A percentile compares a stretch with the other conserved stretches of the same genome.
These are phyloP conservation scores for Drosophila nigritarsus DNA, from an alignment of 2,888 invertebrate species.

Conservation along the genomic window DNA sequence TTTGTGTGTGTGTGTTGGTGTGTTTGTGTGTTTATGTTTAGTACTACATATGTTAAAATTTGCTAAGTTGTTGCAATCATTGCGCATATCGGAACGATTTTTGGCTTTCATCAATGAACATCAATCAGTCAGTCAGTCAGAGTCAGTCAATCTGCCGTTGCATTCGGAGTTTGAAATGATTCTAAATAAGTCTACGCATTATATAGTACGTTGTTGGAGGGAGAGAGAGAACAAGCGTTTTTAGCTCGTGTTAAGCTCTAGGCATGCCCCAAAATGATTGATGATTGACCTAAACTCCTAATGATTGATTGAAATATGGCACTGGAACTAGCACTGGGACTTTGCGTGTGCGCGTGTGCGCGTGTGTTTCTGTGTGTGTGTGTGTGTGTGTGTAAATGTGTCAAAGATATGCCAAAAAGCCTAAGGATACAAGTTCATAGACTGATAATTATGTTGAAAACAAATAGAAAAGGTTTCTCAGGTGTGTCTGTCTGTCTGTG, in stretches of 20 bases:
- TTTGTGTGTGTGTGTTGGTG: neutral
- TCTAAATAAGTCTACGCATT: slow-evolving; percentile 51
- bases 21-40: slow-evolving; percentile 3
- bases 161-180: slow-evolving; percentile 21
- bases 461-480: slow-evolving; percentile 12
- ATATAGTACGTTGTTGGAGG: slow-evolving; percentile 53
- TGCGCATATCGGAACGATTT: slow-evolving; percentile 25
- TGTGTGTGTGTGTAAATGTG: slow-evolving; percentile 12
- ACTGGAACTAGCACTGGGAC: slow-evolving; percentile 55
- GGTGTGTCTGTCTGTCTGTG: neutral
- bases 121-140: slow-evolving; percentile 39
- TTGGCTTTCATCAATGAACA: slow-evolving; percentile 35
- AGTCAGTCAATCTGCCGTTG: slow-evolving; percentile 31
- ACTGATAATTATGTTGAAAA: slow-evolving; percentile 5
- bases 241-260: slow-evolving; percentile 71
- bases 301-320: slow-evolving; percentile 54
- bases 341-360: slow-evolving; percentile 29
- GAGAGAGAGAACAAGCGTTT: slow-evolving; percentile 60
- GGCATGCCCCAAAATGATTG: slow-evolving; percentile 57
- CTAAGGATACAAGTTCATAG: slow-evolving; percentile 25
- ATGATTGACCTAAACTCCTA: slow-evolving; percentile 46
- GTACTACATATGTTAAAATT: slow-evolving; percentile 10
- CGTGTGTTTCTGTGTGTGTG: slow-evolving; percentile 2
- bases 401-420: slow-evolving; percentile 31
- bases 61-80: slow-evolving; percentile 44